Conservation (phyloP, 2,113 vertebrate genomes). For the Theristicus caerulescens region DNA sequence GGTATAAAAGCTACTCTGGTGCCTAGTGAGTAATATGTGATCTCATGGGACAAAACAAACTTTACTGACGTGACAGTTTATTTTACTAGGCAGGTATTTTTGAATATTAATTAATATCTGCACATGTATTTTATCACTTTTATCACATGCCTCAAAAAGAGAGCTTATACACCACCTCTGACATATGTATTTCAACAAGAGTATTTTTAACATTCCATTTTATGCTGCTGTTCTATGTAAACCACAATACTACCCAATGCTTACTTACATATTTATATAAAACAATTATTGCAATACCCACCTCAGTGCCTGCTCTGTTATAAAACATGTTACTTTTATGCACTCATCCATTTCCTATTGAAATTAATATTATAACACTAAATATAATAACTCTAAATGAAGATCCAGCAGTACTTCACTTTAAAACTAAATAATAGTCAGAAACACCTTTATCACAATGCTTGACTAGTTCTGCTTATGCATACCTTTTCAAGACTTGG, state of each 20-base stretch:
- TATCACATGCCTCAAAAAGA: background rate
- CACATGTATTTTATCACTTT: background rate
- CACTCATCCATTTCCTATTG: background rate
- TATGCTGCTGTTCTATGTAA: background rate
- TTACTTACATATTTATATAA: background rate
- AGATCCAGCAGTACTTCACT: background rate
- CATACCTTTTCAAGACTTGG: conserved; percentile 82
- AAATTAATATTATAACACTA: background rate
- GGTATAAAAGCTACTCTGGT: background rate
- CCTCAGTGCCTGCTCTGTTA: background rate
- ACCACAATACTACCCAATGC: background rate
- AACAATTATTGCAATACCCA: background rate
- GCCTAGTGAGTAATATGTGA: background rate
- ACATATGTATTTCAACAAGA: background rate
- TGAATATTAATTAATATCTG: background rate
- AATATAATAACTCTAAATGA: background rate
- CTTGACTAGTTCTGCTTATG: background rate
- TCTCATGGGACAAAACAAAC: background rate
- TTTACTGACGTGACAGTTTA: background rate
- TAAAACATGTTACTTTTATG: background rate
- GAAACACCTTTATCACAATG: background rate
- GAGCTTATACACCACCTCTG: background rate
- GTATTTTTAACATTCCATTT: background rate
- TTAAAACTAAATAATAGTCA: background rate
- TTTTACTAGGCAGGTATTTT: background rate